phyloP scores from a whole-genome alignment of 2,888 invertebrate species.

The Melieria crassipennis region DNA sequence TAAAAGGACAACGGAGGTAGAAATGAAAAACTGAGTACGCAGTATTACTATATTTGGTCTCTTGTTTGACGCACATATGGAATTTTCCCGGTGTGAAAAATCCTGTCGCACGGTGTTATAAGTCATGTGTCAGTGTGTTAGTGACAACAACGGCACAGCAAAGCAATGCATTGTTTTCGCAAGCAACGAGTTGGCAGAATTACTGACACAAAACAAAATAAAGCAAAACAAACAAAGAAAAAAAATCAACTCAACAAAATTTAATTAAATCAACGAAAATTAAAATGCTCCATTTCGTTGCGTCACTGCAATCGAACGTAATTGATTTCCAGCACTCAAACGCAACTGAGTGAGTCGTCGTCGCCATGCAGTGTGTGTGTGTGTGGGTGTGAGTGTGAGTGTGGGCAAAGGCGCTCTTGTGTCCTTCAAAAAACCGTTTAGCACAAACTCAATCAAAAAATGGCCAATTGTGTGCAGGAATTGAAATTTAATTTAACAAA shows the following conservation, averaged over 20 bases:
- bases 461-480: constrained; percentile 43
- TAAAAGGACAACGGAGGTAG: no score
- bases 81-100: no score
- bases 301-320: constrained; percentile 20
- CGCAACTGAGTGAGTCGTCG: not conserved
- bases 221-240: not conserved
- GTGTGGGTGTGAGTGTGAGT: constrained; percentile 41
- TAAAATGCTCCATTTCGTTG: constrained; percentile 25
- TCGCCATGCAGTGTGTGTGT: not conserved
- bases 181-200: constrained; percentile 6
- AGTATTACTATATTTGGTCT: no score
- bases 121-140: no score
- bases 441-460: constrained; percentile 36
- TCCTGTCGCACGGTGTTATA: no score
- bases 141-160: no score
- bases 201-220: constrained; percentile 10
- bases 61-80: no score
- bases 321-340: constrained; percentile 25
- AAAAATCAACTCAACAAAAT: constrained; percentile 20
- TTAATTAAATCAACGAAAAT: constrained; percentile 29
- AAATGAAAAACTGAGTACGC: no score
- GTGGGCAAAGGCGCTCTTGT: constrained; percentile 21
- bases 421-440: constrained; percentile 29
- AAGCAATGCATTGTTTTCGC: not conserved
- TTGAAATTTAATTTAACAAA: constrained; percentile 55